Percentiles rank a stretch among this genome's conserved stretches.
phyloP scores from a whole-genome alignment of 1,140 invertebrate species.

The Procambarus clarkii region DNA sequence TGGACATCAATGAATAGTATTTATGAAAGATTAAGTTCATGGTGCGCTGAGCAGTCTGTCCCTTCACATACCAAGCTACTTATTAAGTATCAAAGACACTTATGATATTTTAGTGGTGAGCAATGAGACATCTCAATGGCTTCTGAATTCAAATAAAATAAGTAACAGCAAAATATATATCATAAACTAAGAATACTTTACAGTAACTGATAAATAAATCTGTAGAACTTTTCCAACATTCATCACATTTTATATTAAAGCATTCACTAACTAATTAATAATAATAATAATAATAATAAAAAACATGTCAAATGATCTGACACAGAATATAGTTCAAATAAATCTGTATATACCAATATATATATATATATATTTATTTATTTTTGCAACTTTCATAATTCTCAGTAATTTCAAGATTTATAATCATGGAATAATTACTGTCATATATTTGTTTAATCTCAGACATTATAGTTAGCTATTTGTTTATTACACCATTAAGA shows the following conservation, averaged over 20 bases:
- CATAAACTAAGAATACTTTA: neutral
- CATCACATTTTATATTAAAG: neutral
- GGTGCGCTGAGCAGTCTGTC: slow-evolving; percentile 46
- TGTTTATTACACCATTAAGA: too few species aligned
- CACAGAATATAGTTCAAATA: neutral
- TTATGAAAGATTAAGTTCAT: slow-evolving; percentile 42
- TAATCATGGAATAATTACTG: too few species aligned
- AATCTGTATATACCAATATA: neutral
- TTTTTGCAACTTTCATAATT: neutral
- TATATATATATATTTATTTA: neutral
- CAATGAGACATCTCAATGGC: neutral
- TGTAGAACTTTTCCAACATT: neutral
- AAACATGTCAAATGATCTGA: too few species aligned
- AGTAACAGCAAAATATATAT: neutral
- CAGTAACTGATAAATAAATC: neutral
- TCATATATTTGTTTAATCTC: neutral
- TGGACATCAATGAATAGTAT: slow-evolving; percentile 15
- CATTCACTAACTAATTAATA: neutral
- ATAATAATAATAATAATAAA: too few species aligned
- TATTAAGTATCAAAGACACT: neutral
- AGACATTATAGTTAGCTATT: too few species aligned
- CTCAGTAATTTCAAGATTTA: neutral
- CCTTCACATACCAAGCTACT: slow-evolving; percentile 21
- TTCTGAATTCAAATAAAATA: neutral
- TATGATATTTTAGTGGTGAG: neutral